phyloP scores from a whole-genome alignment of 2,888 invertebrate genomes.

The Diaperis boleti region DNA sequence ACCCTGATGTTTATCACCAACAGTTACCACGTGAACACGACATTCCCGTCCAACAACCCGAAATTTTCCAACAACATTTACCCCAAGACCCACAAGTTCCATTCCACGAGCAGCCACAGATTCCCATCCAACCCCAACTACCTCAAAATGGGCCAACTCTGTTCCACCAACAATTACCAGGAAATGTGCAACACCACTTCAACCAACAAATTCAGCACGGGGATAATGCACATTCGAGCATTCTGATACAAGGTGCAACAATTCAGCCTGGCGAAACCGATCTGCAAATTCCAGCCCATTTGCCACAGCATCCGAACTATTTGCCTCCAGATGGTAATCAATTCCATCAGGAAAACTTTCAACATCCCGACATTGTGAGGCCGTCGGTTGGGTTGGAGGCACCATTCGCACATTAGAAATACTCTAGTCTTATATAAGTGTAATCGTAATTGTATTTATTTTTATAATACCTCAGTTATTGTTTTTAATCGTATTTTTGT shows the following conservation, averaged over 20 bases:
- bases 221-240: slow-evolving; percentile 40
- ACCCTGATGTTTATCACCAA: slow-evolving; percentile 20
- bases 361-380: slow-evolving; percentile 48
- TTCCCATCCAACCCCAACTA: slow-evolving; percentile 8
- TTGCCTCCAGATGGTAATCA: slow-evolving; percentile 42
- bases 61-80: slow-evolving; percentile 45
- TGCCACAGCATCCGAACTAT: slow-evolving; percentile 59
- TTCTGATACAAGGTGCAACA: slow-evolving; percentile 37
- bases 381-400: slow-evolving; percentile 56
- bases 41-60: slow-evolving; percentile 26
- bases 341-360: slow-evolving; percentile 40
- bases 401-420: slow-evolving; percentile 47
- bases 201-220: slow-evolving; percentile 39
- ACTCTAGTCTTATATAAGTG: neutral
- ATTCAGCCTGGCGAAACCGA: slow-evolving; percentile 61
- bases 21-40: slow-evolving; percentile 29
- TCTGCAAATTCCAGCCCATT: slow-evolving; percentile 59
- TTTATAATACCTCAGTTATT: neutral
- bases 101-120: slow-evolving; percentile 18
- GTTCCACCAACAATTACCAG: slow-evolving; percentile 47
- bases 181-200: slow-evolving; percentile 42
- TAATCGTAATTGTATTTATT: neutral
- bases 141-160: slow-evolving; percentile 41
- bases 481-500: neutral
- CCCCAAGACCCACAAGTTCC: slow-evolving; percentile 11